A percentile compares a stretch with the other conserved stretches of the same genome.
Evolutionary conservation across 2,888 invertebrate genomes (phyloP).

Genomic region (Heliconius ismenius): DNA sequence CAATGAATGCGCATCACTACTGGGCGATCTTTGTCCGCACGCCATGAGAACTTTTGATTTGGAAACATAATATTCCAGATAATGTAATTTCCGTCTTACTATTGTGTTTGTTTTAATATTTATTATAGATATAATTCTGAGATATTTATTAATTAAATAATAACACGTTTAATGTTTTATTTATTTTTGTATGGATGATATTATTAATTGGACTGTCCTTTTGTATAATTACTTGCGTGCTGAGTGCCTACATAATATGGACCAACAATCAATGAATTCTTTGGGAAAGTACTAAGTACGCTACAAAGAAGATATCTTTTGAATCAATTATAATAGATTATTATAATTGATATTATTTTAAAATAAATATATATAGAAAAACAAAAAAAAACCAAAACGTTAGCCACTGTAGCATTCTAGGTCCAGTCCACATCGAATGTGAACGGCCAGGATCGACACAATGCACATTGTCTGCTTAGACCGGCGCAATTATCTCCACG

Average conservation of each 20-base stretch:
- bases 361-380: too few relatives aligned
- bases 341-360: not conserved
- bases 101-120: not conserved
- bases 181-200: too few relatives aligned
- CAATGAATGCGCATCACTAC: conserved; percentile 42
- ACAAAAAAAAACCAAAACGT: not conserved
- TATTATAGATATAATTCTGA: not conserved
- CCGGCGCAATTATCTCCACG: conserved; percentile 70
- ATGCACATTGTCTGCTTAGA: conserved; percentile 71
- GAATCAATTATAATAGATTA: too few relatives aligned
- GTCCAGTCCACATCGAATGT: conserved; percentile 43
- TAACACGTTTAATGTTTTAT: not conserved
- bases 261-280: too few relatives aligned
- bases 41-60: conserved; percentile 17
- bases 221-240: too few relatives aligned
- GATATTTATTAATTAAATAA: not conserved
- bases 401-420: not conserved
- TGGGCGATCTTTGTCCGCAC: conserved; percentile 30
- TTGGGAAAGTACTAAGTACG: too few relatives aligned
- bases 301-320: too few relatives aligned
- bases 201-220: too few relatives aligned
- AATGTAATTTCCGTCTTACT: conserved; percentile 5
- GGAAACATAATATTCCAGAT: conserved; percentile 17
- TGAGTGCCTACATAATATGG: too few relatives aligned
- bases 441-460: conserved; percentile 55